Percentiles rank a stretch among this genome's conserved stretches.
Evolutionary conservation across 1,140 invertebrate genomes (phyloP).

Genomic region (Prorops nasuta): DNA sequence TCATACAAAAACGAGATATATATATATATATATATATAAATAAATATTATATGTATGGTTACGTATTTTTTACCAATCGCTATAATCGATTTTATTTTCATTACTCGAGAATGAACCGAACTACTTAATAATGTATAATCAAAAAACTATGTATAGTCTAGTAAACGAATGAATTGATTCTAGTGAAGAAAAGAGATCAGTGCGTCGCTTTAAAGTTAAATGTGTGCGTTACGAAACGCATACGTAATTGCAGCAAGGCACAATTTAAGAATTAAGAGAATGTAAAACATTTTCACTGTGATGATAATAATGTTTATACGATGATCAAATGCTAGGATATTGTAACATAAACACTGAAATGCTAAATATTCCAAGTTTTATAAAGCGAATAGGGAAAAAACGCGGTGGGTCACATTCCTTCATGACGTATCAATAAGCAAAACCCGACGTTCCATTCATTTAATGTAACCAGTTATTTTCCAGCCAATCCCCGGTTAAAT

Average conservation of each 20-base stretch:
- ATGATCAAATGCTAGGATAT: conserved; percentile 49
- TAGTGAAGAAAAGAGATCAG: conserved; percentile 25
- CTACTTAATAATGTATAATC: conserved; percentile 37
- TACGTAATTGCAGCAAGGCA: conserved; percentile 21
- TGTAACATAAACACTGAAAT: conserved; percentile 40
- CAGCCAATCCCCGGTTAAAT: conserved; percentile 24
- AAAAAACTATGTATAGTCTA: conserved; percentile 22
- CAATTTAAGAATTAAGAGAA: conserved; percentile 40
- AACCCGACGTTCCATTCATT: conserved; percentile 36
- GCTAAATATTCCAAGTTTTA: conserved; percentile 37
- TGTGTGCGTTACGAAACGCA: conserved; percentile 17
- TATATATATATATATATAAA: too few species aligned
- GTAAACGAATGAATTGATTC: conserved; percentile 30
- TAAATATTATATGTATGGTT: conserved; percentile 32
- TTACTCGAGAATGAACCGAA: conserved; percentile 41
- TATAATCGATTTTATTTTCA: conserved; percentile 41
- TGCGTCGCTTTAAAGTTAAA: conserved; percentile 17
- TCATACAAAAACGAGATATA: too few species aligned
- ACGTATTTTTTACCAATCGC: conserved; percentile 43
- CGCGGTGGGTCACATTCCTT: conserved; percentile 6
- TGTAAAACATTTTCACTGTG: conserved; percentile 59
- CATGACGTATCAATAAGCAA: neutral
- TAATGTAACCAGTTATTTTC: conserved; percentile 6
- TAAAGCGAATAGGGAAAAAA: conserved; percentile 26
- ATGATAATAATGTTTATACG: conserved; percentile 60